Percentiles rank a stretch among this genome's conserved stretches.
phyloP scores from a whole-genome alignment of 2,888 invertebrate species.

The Dryocosmus kuriphilus region DNA sequence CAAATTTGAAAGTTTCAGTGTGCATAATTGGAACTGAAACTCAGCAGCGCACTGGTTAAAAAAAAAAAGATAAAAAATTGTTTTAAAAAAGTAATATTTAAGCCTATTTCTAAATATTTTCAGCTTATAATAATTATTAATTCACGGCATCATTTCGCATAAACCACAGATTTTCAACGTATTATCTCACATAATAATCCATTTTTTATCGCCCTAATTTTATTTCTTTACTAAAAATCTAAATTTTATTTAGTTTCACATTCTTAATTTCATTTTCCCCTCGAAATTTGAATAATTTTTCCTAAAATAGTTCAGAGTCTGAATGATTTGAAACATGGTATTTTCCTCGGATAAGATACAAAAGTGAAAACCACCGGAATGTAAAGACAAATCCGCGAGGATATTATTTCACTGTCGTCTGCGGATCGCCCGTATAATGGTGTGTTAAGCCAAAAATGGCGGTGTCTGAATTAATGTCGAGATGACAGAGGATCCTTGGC shows the following conservation, averaged over 20 bases:
- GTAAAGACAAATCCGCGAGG: constrained; percentile 48
- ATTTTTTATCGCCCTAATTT: no score
- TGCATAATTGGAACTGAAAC: no score
- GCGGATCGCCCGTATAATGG: constrained; percentile 44
- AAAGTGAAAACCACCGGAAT: constrained; percentile 55
- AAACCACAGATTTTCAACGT: no score
- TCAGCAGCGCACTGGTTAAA: no score
- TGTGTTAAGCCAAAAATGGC: constrained; percentile 50
- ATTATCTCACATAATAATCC: no score
- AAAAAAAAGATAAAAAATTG: no score
- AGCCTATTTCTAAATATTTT: no score
- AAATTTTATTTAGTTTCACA: background rate
- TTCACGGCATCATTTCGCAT: no score
- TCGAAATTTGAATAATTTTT: background rate
- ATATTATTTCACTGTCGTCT: constrained; percentile 36
- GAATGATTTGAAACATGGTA: constrained; percentile 21
- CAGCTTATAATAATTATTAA: no score
- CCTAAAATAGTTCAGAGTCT: background rate
- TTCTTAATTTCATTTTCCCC: background rate
- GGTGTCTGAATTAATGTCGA: constrained; percentile 50
- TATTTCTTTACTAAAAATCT: no score
- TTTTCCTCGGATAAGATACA: background rate
- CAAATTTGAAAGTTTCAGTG: no score
- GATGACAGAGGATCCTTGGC: constrained; percentile 47
- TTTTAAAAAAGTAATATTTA: no score